Conservation (phyloP, 2,113 vertebrate genomes). For the Macquaria ambigua region DNA sequence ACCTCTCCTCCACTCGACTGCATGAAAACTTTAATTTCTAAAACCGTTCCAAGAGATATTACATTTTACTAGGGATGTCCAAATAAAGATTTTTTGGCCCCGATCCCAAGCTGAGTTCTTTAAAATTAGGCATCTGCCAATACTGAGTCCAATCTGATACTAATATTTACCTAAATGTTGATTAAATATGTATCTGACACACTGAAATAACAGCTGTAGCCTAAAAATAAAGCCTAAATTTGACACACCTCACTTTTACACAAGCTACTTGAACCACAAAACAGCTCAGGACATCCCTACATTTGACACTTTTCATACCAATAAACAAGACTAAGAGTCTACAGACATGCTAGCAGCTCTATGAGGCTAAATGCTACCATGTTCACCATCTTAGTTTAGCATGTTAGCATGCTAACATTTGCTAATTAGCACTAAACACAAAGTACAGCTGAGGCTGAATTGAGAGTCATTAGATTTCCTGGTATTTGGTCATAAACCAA, state of each 20-base stretch:
- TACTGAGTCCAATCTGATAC: too few relatives aligned
- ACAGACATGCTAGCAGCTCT: background rate
- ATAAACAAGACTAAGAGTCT: background rate
- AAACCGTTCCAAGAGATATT: background rate
- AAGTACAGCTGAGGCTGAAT: background rate
- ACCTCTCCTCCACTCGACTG: background rate
- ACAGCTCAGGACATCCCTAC: too few relatives aligned
- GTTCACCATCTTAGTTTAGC: background rate
- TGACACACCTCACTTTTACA: background rate
- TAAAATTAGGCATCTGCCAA: too few relatives aligned
- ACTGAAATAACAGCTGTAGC: background rate
- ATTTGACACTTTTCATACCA: background rate
- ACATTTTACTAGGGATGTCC: background rate
- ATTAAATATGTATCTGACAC: too few relatives aligned
- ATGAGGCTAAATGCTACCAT: background rate
- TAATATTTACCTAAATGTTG: too few relatives aligned
- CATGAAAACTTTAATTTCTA: background rate
- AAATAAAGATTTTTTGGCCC: background rate
- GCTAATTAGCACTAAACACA: background rate
- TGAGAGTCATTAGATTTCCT: background rate
- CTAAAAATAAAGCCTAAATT: too few relatives aligned
- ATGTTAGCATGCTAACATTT: background rate
- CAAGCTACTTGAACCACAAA: background rate
- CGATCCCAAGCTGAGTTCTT: background rate
- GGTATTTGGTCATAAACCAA: too few relatives aligned